These are phyloP conservation scores for Haliclystus octoradiatus DNA, from an alignment of 30 jellyfish, hydroid and myxozoan species.

Conservation along the genomic window DNA sequence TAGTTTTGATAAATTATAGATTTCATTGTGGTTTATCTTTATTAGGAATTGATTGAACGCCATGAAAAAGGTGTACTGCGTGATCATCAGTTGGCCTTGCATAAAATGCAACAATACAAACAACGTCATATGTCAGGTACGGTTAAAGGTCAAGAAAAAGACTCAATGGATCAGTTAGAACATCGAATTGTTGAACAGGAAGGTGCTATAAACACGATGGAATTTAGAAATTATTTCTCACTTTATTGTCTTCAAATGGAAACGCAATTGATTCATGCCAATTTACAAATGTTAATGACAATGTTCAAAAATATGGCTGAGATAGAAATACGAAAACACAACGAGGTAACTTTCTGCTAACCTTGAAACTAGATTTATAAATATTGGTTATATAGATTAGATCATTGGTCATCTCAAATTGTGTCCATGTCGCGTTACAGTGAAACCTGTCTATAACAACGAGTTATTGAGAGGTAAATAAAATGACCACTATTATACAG, in stretches of 20 bases:
- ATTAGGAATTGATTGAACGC: slow-evolving; percentile 74
- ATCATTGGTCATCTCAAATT: no score
- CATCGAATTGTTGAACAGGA: slow-evolving; percentile 86
- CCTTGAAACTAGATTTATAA: not conserved
- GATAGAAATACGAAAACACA: slow-evolving; percentile 62
- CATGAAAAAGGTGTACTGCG: slow-evolving; percentile 96
- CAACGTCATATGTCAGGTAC: slow-evolving; percentile 80
- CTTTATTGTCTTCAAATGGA: slow-evolving; percentile 85
- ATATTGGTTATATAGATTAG: no score
- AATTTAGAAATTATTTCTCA: slow-evolving; percentile 80
- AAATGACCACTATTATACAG: no score
- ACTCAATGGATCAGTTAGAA: slow-evolving; percentile 38
- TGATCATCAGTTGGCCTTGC: slow-evolving; percentile 92
- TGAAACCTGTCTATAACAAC: no score
- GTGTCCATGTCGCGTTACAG: no score
- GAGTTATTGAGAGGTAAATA: no score
- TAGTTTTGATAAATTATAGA: no score
- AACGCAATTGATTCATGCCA: slow-evolving; percentile 82
- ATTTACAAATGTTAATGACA: slow-evolving; percentile 53
- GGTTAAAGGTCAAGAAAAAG: slow-evolving; percentile 48
- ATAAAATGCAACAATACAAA: slow-evolving; percentile 86
- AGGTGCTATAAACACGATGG: slow-evolving; percentile 93
- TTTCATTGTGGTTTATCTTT: no score
- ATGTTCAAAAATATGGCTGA: slow-evolving; percentile 67
- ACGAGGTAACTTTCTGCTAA: slow-evolving; percentile 45